A percentile compares a stretch with the other conserved stretches of the same genome.
Conservation (phyloP, 2,113 vertebrate species). For the Cheirogaleus medius region DNA sequence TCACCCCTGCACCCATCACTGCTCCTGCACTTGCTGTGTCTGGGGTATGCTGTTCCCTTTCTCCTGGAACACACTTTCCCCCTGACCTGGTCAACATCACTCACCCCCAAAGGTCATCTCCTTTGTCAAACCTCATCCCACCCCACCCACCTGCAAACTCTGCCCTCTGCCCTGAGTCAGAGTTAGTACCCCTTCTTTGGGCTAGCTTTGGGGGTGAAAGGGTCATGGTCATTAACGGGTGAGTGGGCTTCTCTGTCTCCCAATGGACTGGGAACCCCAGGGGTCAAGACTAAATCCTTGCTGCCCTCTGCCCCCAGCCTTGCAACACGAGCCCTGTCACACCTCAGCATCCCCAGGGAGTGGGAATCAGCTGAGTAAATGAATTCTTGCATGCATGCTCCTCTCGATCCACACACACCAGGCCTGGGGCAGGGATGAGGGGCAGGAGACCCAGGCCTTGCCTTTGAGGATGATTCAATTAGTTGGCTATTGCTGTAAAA, state of each 20-base stretch:
- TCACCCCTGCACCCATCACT: rapidly evolving
- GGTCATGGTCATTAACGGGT: not conserved
- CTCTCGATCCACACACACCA: not conserved
- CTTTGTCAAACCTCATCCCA: not conserved
- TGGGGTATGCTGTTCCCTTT: not conserved
- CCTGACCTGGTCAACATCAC: not conserved
- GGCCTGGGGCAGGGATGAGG: not conserved
- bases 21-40: no score
- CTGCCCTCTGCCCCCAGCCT: not conserved
- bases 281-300: not conserved
- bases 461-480: not conserved
- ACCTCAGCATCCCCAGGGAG: not conserved
- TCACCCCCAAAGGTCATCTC: not conserved
- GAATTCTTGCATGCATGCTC: not conserved
- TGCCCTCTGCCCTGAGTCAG: not conserved
- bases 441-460: not conserved
- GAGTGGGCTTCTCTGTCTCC: not conserved
- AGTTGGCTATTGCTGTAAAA: not conserved
- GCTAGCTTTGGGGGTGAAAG: not conserved
- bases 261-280: not conserved
- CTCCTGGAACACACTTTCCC: not conserved
- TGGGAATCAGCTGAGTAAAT: not conserved
- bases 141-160: not conserved
- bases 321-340: not conserved
- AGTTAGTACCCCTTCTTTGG: not conserved